Base-by-base conservation (phyloP, 2,888 invertebrate genomes). In the Chloroclystis v-ata region DNA sequence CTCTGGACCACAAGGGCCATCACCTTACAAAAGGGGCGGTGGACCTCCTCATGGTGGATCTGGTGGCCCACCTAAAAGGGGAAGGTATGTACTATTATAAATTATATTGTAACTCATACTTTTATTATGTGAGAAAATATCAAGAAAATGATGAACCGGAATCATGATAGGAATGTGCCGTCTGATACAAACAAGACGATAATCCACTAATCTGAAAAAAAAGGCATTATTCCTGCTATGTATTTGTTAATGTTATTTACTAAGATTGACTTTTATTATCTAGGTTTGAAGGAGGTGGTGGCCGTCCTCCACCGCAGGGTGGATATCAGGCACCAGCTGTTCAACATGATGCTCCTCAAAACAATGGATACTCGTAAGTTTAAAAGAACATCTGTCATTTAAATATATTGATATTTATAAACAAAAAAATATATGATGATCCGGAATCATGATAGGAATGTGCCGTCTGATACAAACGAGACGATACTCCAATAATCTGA, bases 141-240 rank as follows among this genome's bases (percentile, higher is more conserved):
- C n/a, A n/a, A n/a, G n/a, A n/a, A 26, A 33, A 78, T 84, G 84
- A 85, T 86, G 86, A 86, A 72, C 84, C 80, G 59, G 63, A 72
- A 72, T 67, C 75, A 75, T 72, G 86, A 86, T 85, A 86, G 86
- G 86, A 86, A 86, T 84, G 86, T 86, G 86, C 86, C 85, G 86
- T 84, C 86, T 83, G 78, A 86, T 79, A 86, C 85, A 85, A 49
- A 78, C 41, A 72, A 84, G 86, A 83, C 82, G 85, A 77, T 76
- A 71, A 52, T 63, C 60, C 64, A 48, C 54, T 49, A 28, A 47
- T 57, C 83, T 85, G 84, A 83, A 38, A 14, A 32, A 20, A 33
- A 1, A 12, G 24, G 12, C 12, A n/a, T 43, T 0, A 25, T 38
- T 33, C 24, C 10, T 12, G 4, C 0, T 16, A 2, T 25, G 9